These are phyloP conservation scores for Symphodus melops DNA, from an alignment of 2,113 vertebrate genomes.

Conservation along the genomic window DNA sequence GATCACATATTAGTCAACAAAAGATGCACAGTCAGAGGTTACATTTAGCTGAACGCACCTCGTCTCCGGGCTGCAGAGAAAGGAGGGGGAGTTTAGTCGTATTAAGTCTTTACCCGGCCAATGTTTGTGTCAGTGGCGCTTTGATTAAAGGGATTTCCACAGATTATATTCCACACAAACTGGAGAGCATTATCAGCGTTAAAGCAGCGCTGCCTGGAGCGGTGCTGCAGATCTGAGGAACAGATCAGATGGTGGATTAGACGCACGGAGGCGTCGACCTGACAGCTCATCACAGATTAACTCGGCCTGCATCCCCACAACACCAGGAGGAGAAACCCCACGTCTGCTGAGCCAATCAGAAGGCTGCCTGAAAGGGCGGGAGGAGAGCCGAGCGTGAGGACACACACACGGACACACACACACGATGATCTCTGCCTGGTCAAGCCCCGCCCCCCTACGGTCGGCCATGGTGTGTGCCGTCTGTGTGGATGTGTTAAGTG, in stretches of 20 bases:
- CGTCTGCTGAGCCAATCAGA: background rate
- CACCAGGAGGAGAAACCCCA: background rate
- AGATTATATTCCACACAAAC: slow-evolving; percentile 73
- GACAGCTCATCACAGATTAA: slow-evolving; percentile 77
- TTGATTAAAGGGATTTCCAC: slow-evolving; percentile 75
- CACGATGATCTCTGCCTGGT: too few relatives aligned
- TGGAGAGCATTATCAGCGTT: slow-evolving; percentile 73
- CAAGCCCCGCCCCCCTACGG: too few relatives aligned
- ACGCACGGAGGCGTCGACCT: slow-evolving; percentile 62
- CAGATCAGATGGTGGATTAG: slow-evolving; percentile 79
- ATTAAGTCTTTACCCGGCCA: slow-evolving; percentile 24
- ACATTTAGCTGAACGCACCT: slow-evolving; percentile 16
- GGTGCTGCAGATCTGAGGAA: slow-evolving; percentile 61
- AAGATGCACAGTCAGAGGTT: slow-evolving; percentile 1
- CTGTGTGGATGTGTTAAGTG: too few relatives aligned
- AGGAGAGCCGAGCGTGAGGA: background rate
- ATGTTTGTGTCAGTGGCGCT: slow-evolving; percentile 59
- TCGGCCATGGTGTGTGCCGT: too few relatives aligned
- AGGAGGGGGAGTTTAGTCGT: background rate
- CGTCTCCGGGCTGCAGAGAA: background rate
- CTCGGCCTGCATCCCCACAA: background rate
- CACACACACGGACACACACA: too few relatives aligned
- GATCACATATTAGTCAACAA: too few relatives aligned
- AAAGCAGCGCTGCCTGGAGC: slow-evolving; percentile 72
- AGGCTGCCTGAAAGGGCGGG: background rate